Evolutionary conservation across 2,113 vertebrate genomes (phyloP).

Genomic region (Probosciger aterrimus): DNA sequence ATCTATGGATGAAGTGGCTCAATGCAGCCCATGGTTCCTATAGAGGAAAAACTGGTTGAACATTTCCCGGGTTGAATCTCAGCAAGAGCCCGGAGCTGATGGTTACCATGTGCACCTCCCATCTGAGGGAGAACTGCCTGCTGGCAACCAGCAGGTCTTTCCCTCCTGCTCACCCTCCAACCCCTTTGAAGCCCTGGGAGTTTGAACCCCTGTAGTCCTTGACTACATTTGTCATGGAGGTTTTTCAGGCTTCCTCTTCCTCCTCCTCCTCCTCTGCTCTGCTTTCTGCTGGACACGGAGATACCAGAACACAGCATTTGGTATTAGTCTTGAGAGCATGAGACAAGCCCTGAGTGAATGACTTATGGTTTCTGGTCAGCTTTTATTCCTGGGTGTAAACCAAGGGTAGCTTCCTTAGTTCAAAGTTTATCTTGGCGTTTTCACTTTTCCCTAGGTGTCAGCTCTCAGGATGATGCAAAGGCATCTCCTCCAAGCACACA

Average conservation of each 20-base stretch:
- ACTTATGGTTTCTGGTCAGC: not conserved
- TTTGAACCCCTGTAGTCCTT: not conserved
- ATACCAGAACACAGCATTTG: not conserved
- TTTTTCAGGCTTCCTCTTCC: not conserved
- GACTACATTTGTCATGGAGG: rapidly evolving
- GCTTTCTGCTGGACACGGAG: not conserved
- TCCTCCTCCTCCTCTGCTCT: not conserved
- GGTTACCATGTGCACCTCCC: not conserved
- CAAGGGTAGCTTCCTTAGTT: not conserved
- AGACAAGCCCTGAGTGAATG: not conserved
- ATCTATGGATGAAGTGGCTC: not conserved
- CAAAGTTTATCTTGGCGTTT: not conserved
- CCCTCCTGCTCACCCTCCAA: not conserved
- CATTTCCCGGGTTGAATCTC: not conserved
- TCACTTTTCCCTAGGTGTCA: slow-evolving; percentile 9
- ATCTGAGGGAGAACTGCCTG: not conserved
- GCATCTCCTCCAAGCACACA: rapidly evolving
- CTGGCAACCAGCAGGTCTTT: not conserved
- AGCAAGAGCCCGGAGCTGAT: not conserved
- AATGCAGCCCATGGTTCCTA: not conserved
- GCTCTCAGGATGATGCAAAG: rapidly evolving
- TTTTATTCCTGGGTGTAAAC: not conserved
- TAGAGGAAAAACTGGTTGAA: not conserved
- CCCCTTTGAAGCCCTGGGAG: not conserved
- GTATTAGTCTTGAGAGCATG: not conserved